phyloP scores from a whole-genome alignment of 30 jellyfish, hydroid and myxozoan genomes.

The Cassiopea andromeda region DNA sequence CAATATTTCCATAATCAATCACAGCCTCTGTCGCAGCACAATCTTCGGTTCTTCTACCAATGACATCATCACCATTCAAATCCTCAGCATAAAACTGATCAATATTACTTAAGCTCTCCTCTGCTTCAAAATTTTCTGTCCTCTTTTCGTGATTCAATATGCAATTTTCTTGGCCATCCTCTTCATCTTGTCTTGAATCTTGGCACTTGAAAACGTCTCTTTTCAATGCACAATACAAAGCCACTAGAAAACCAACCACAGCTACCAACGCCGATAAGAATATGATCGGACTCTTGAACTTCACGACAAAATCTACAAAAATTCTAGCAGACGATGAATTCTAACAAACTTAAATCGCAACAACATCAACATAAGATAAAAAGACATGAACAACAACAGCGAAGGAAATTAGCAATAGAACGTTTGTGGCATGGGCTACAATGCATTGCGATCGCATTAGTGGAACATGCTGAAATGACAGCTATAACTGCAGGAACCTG shows the following conservation, averaged over 20 bases:
- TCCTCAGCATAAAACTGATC: slow-evolving; percentile 4
- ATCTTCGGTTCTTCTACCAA: neutral
- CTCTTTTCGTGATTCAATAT: neutral
- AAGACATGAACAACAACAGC: too few species aligned
- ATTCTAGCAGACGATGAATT: neutral
- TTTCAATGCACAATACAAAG: slow-evolving; percentile 64
- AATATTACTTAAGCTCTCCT: neutral
- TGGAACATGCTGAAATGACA: too few species aligned
- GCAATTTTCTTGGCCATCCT: neutral
- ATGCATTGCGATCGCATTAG: too few species aligned
- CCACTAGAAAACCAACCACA: slow-evolving; percentile 55
- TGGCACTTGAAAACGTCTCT: slow-evolving; percentile 77
- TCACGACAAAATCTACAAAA: slow-evolving; percentile 55
- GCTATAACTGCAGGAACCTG: too few species aligned
- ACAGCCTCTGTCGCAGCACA: neutral
- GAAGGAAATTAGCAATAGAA: too few species aligned
- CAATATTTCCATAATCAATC: neutral
- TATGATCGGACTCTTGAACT: slow-evolving; percentile 74
- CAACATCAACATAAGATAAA: too few species aligned
- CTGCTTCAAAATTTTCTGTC: neutral
- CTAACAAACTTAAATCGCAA: too few species aligned
- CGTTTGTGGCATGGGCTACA: too few species aligned
- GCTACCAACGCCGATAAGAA: slow-evolving; percentile 64
- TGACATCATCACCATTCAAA: slow-evolving; percentile 8
- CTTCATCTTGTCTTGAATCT: slow-evolving; percentile 68